Percentiles rank a stretch among this genome's conserved stretches.
These are phyloP conservation scores for Drosophila carrolli DNA, from an alignment of 1,140 invertebrate genomes.

Conservation along the genomic window DNA sequence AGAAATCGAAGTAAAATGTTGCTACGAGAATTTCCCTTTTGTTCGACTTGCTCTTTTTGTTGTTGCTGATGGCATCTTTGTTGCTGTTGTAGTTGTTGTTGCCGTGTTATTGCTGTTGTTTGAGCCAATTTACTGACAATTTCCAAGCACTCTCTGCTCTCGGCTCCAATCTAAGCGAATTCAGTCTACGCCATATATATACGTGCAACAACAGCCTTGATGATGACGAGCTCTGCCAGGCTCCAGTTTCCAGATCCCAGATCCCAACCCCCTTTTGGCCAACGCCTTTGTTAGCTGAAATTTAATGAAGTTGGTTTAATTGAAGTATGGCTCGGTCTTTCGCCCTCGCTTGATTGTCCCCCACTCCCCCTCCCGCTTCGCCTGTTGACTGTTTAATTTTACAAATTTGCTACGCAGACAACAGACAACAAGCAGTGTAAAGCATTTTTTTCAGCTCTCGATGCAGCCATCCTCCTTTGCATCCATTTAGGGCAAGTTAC, in stretches of 20 bases:
- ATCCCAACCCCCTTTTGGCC: constrained; percentile 40
- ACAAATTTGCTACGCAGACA: constrained; percentile 82
- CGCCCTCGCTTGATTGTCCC: constrained; percentile 32
- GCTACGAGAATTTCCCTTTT: constrained; percentile 66
- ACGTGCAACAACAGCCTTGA: constrained; percentile 66
- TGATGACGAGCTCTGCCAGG: constrained; percentile 37
- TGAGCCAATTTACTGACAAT: constrained; percentile 82
- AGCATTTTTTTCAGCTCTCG: constrained; percentile 58
- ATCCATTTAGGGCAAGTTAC: constrained; percentile 74
- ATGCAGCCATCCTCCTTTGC: constrained; percentile 61
- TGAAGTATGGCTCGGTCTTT: constrained; percentile 69
- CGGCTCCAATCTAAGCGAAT: constrained; percentile 68
- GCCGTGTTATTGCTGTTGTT: constrained; percentile 53
- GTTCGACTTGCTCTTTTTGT: constrained; percentile 14
- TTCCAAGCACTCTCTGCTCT: constrained; percentile 59
- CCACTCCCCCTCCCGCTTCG: not conserved
- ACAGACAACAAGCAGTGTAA: constrained; percentile 55
- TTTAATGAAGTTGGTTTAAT: constrained; percentile 84
- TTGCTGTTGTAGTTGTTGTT: constrained; percentile 39
- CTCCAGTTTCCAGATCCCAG: constrained; percentile 8
- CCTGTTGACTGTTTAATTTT: constrained; percentile 81
- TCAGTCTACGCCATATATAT: constrained; percentile 28
- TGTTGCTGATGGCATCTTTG: constrained; percentile 51
- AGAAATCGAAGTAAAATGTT: constrained; percentile 80
- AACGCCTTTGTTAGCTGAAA: constrained; percentile 82